These are phyloP conservation scores for Lasiommata megera DNA, from an alignment of 2,888 invertebrate species.

Conservation along the genomic window DNA sequence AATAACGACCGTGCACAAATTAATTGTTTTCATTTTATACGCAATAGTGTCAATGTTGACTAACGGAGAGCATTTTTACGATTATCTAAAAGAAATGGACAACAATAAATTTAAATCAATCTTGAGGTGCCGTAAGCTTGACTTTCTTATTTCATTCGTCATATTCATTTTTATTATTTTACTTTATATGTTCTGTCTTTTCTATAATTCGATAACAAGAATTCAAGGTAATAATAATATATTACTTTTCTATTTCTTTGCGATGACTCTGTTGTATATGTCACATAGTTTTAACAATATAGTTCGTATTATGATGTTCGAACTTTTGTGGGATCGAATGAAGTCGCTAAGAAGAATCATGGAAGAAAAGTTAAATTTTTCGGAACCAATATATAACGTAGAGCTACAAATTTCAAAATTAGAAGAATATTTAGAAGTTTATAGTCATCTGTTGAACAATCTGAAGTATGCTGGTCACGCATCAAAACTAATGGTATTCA, in stretches of 20 bases:
- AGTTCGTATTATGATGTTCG: conserved; percentile 12
- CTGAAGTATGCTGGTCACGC: conserved; percentile 1
- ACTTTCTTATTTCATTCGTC: not conserved
- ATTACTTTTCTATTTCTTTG: no score
- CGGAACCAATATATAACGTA: not conserved
- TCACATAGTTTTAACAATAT: not conserved
- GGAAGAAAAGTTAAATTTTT: conserved; percentile 9
- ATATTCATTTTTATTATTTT: not conserved
- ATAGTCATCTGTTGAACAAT: conserved; percentile 4
- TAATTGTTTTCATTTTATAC: not conserved
- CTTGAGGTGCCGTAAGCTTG: not conserved
- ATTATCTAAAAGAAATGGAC: not conserved
- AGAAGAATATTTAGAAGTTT: conserved; percentile 4
- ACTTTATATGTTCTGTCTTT: not conserved
- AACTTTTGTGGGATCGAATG: conserved; percentile 17
- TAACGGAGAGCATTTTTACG: not conserved
- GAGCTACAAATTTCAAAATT: not conserved
- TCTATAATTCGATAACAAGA: not conserved
- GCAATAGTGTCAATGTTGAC: not conserved
- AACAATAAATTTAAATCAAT: not conserved
- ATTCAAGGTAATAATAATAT: not conserved
- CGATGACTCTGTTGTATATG: not conserved
- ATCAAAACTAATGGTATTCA: conserved; percentile 10
- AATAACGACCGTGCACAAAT: not conserved
- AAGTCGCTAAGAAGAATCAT: conserved; percentile 16